phyloP scores from a whole-genome alignment of 2,113 vertebrate genomes.

The Macrotis lagotis region DNA sequence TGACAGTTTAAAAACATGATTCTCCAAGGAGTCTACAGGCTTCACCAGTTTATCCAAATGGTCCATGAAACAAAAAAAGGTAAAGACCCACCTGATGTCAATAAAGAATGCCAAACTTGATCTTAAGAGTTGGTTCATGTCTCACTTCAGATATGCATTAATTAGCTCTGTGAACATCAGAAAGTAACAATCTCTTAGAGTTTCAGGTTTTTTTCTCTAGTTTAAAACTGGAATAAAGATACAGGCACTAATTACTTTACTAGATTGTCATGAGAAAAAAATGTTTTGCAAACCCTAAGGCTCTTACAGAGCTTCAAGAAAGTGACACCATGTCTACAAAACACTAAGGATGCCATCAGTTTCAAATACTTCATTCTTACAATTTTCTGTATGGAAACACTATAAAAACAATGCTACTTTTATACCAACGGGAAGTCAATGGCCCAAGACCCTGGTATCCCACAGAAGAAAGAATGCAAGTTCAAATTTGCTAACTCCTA shows the following conservation, averaged over 20 bases:
- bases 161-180: neutral
- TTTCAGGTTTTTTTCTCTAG: neutral
- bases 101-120: neutral
- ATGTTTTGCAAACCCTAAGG: neutral
- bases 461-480: neutral
- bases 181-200: neutral
- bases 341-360: neutral
- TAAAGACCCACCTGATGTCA: neutral
- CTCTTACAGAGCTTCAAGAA: neutral
- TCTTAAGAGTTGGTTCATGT: neutral
- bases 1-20: neutral
- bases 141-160: neutral
- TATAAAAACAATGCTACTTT: neutral
- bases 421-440: neutral
- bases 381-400: constrained; percentile 17
- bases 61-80: neutral
- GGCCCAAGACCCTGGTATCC: neutral
- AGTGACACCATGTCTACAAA: neutral
- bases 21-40: neutral
- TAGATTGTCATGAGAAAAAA: neutral
- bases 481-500: neutral
- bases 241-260: neutral
- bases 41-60: neutral
- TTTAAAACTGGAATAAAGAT: neutral
- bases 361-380: constrained; percentile 28